Base-by-base conservation (phyloP, 2,113 vertebrate species). In the Tiliqua scincoides region DNA sequence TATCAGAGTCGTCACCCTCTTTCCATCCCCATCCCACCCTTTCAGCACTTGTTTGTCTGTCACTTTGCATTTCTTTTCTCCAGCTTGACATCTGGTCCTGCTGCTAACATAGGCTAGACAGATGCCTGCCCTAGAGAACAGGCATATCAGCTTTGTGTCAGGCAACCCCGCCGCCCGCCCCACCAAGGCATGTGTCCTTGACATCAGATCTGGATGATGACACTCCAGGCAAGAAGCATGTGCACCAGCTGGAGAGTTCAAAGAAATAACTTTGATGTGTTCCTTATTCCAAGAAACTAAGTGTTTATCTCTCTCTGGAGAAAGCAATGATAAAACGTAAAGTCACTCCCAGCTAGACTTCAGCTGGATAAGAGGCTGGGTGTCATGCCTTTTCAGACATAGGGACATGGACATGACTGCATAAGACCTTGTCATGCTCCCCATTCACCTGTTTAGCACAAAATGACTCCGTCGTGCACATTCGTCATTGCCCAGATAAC, bases 11-110 rank as follows among this genome's bases (percentile, higher is more conserved):
- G 82, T 82, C 80, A 25, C 17, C 37, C 62, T 54, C 68, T 84
- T 84, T 87, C 37, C 70, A 21, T 83, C 75, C n/a, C 4, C 85
- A 59, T 75, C 12, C 88, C 68, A 85, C 76, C 65, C 27, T 87
- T 91, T 92, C 88, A 87, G n/a, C 67, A 85, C 79, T 88, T 93
- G 83, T 88, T 91, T 89, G 90, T 81, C 85, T 94, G 89, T 92
- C 91, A 92, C 27, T 92, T 89, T 83, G 83, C 30, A 90, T 89
- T 93, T 93, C 70, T 93, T 93, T 83, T 81, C 88, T 90, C 87
- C 91, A 88, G 76, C 89, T 83, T 88, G 90, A 89, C 86, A 95
- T 87, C 87, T 88, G 88, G 90, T 67, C 71, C 86, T 82, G 62
- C 78, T 91, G 89, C 83, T 88, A 90, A 70, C 86, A 82, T 62